Conservation (phyloP, 1,140 invertebrate genomes). For the Halictus rubicundus region DNA sequence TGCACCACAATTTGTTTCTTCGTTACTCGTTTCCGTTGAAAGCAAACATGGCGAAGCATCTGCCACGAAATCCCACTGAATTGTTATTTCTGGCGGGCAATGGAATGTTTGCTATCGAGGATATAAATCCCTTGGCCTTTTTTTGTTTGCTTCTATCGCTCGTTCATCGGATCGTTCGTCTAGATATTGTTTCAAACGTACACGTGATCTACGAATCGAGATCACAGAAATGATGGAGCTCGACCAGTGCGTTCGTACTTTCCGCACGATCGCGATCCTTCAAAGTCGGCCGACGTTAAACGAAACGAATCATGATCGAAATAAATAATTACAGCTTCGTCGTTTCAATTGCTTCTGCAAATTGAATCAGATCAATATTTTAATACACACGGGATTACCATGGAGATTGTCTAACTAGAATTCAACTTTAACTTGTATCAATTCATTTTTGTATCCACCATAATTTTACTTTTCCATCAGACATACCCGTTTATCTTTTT, state of each 20-base stretch:
- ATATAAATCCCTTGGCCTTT: constrained; percentile 6
- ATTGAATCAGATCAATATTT: no score
- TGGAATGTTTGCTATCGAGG: neutral
- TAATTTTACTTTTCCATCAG: no score
- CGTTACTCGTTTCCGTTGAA: neutral
- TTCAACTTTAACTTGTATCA: no score
- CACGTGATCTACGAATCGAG: constrained; percentile 7
- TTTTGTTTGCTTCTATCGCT: constrained; percentile 10
- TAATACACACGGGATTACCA: no score
- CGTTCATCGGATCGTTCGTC: neutral
- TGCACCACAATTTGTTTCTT: no score
- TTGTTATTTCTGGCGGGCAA: neutral
- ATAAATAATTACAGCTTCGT: no score
- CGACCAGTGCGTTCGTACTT: neutral
- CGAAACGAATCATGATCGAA: no score
- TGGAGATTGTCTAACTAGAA: no score
- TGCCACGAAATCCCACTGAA: neutral
- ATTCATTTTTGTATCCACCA: no score
- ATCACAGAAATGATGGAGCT: neutral
- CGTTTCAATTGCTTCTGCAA: no score
- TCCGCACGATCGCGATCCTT: neutral
- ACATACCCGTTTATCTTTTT: no score
- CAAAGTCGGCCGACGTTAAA: neutral
- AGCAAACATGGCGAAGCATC: neutral
- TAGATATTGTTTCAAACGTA: neutral